Evolutionary conservation across 1,140 invertebrate genomes (phyloP).

Genomic region (Heliconius hermathena): DNA sequence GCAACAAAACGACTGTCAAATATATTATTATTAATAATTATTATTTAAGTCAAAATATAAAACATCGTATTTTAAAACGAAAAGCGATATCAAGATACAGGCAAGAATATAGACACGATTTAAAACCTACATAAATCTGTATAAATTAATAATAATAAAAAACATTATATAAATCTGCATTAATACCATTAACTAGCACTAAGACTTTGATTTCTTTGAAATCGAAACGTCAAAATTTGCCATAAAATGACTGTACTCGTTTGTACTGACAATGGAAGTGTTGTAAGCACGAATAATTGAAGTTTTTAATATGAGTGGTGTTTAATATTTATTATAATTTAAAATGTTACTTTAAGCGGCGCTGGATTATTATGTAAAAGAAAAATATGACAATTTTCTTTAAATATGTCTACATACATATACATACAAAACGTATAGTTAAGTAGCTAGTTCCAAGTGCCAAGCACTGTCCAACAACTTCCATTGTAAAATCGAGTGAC

Average conservation of each 20-base stretch:
- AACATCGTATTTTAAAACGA: slow-evolving; percentile 38
- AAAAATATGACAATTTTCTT: background rate
- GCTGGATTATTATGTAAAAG: background rate
- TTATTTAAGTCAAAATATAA: slow-evolving; percentile 29
- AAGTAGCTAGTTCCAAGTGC: background rate
- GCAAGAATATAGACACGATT: slow-evolving; percentile 65
- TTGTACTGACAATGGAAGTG: slow-evolving; percentile 41
- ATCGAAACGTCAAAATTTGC: slow-evolving; percentile 42
- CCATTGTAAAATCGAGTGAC: slow-evolving; percentile 31
- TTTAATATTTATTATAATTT: background rate
- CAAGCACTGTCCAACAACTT: slow-evolving; percentile 15
- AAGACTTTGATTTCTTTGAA: slow-evolving; percentile 63
- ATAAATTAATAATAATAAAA: slow-evolving; percentile 44
- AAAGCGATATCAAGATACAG: slow-evolving; percentile 53
- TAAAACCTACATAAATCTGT: slow-evolving; percentile 49
- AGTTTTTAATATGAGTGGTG: background rate
- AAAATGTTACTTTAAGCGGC: background rate
- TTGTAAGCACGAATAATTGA: background rate
- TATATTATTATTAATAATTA: slow-evolving; percentile 48
- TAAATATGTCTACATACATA: too few species aligned
- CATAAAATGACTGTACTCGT: slow-evolving; percentile 41
- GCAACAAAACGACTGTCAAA: slow-evolving; percentile 46
- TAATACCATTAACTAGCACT: slow-evolving; percentile 36
- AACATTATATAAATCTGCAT: slow-evolving; percentile 38
- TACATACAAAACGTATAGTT: background rate